Conservation (phyloP, 2,888 invertebrate genomes). For the Zhuqinia jingwanae region DNA sequence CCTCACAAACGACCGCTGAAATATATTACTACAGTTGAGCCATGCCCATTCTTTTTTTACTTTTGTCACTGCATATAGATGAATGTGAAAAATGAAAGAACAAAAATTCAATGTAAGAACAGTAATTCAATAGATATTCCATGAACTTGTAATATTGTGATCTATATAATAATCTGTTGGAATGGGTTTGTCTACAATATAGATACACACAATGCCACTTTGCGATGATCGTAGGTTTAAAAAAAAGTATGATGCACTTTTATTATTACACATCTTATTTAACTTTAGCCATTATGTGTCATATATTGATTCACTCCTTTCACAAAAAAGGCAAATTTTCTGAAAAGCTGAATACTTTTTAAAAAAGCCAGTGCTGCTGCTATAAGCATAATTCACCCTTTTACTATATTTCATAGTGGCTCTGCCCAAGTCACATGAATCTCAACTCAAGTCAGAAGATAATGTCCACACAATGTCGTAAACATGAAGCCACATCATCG, state of each 20-base stretch:
- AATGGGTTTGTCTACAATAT: too few relatives aligned
- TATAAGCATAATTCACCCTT: conserved; percentile 36
- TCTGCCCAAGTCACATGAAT: conserved; percentile 30
- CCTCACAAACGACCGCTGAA: conserved; percentile 10
- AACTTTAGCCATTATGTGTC: conserved; percentile 3
- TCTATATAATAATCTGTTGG: background rate
- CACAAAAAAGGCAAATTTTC: too few relatives aligned
- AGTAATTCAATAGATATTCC: conserved; percentile 48
- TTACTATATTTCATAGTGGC: conserved; percentile 8
- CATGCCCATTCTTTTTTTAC: conserved; percentile 64
- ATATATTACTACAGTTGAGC: conserved; percentile 52
- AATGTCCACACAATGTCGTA: conserved; percentile 39
- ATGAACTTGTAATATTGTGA: conserved; percentile 19
- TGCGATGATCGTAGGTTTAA: background rate
- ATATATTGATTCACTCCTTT: background rate
- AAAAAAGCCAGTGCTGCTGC: conserved; percentile 39
- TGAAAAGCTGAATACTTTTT: conserved; percentile 32
- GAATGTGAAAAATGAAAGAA: conserved; percentile 33
- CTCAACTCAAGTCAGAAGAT: background rate
- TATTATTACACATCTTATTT: conserved; percentile 65
- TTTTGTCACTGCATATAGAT: conserved; percentile 34
- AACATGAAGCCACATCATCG: background rate
- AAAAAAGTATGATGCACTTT: conserved; percentile 40
- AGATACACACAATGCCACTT: conserved; percentile 22
- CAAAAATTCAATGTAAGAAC: conserved; percentile 37